Percentiles rank a stretch among this genome's conserved stretches.
These are phyloP conservation scores for Trichonephila clavata DNA, from an alignment of 1,140 invertebrate genomes.

Conservation along the genomic window DNA sequence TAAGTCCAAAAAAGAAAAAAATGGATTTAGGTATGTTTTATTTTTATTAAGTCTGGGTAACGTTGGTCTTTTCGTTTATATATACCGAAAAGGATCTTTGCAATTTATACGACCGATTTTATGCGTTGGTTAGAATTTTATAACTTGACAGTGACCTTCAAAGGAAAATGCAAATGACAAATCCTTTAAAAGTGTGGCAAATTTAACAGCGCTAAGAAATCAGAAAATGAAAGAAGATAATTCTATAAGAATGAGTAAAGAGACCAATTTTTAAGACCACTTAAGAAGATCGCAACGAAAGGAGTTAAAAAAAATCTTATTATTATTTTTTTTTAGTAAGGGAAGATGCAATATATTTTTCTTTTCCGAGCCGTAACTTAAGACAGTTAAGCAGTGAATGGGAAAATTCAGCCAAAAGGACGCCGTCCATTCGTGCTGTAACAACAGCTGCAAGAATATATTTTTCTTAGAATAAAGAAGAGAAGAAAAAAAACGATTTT, in stretches of 20 bases:
- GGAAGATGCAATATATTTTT: slow-evolving; percentile 5
- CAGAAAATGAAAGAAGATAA: slow-evolving; percentile 57
- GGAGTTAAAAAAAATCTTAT: not conserved
- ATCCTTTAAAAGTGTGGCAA: not conserved
- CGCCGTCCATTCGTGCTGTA: slow-evolving; percentile 46
- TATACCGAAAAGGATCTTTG: not conserved
- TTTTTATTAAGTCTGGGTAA: not conserved
- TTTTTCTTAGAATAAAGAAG: slow-evolving; percentile 56
- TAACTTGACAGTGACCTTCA: slow-evolving; percentile 9
- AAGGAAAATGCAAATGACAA: not conserved
- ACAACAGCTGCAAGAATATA: slow-evolving; percentile 66
- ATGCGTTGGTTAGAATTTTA: slow-evolving; percentile 19
- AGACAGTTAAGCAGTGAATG: slow-evolving; percentile 63
- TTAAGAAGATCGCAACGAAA: slow-evolving; percentile 33
- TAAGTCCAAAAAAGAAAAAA: too few relatives aligned
- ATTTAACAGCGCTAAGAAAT: slow-evolving; percentile 22
- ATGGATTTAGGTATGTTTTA: too few relatives aligned
- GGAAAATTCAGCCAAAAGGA: slow-evolving; percentile 58
- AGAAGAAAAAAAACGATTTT: slow-evolving; percentile 1
- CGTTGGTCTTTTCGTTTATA: not conserved
- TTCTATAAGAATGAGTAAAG: slow-evolving; percentile 27
- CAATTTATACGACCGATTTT: slow-evolving; percentile 16
- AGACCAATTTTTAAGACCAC: slow-evolving; percentile 55
- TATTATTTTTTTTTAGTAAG: slow-evolving; percentile 11
- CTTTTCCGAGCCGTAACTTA: slow-evolving; percentile 28